Base-by-base conservation (phyloP, 2,888 invertebrate species). In the Polydesmus complanatus region DNA sequence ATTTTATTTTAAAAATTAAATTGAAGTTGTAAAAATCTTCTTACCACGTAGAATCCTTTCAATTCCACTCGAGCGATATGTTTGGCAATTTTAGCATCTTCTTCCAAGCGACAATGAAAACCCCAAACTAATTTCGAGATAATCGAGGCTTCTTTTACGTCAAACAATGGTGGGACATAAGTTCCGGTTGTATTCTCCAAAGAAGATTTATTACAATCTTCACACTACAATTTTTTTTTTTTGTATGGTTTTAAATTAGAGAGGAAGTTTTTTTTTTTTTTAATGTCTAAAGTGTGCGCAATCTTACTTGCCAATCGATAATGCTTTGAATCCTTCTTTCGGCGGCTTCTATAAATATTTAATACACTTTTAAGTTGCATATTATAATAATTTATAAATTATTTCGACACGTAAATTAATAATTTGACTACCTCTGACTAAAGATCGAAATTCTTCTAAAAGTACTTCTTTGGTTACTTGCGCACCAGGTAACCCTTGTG, bases 401-500 rank as follows among this genome's bases (percentile, higher is more conserved):
- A 19, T 19, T 51, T 14, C 51, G 8, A 8, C 51, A 21, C 27
- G 18, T 22, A 37, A 14, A 27, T 18, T 21, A 21, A 5, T 19
- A 5, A n/a, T 26, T 27, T 50, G 50, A 61, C 59, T 63, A 72
- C 72, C 71, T 69, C 68, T 69, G 2, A 73, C 69, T 27, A 72
- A 62, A 3, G 65, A 65, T 54, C 68, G 67, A 49, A 72, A 69
- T 63, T 71, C 71, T 47, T 66, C 65, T 60, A 72, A 60, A 54
- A 73, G 64, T 19, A 69, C 70, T 25, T 71, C 71, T 58, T 69
- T 69, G 2, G 72, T 70, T 5, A 72, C 64, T 22, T 64, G 64
- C 3, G 69, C 69, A 14, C 73, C 72, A 21, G 71, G 68, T 2
- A 71, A 70, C 2, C 73, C 73, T 0, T 67, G 66, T 1, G 72